These are phyloP conservation scores for Tragopan temminckii DNA, from an alignment of 2,797 vertebrate species.

Conservation along the genomic window DNA sequence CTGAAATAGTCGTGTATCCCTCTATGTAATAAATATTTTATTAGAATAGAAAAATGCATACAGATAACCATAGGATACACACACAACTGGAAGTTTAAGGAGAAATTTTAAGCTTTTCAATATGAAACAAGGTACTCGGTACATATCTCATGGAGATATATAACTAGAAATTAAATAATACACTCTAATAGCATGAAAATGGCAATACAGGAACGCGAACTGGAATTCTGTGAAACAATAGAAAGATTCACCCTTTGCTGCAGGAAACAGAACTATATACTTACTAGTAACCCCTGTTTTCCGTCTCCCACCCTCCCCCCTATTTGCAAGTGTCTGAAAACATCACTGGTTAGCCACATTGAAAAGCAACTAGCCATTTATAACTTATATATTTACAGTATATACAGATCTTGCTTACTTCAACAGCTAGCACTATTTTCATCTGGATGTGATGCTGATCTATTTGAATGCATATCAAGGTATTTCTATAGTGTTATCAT, in stretches of 20 bases:
- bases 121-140: slow-evolving; percentile 92
- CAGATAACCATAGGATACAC: slow-evolving; percentile 86
- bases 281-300: slow-evolving; percentile 43
- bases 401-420: slow-evolving; percentile 73
- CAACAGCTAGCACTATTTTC: slow-evolving; percentile 5
- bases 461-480: slow-evolving; percentile 16
- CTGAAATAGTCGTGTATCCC: background rate
- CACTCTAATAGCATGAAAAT: slow-evolving; percentile 29
- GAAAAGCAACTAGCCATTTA: slow-evolving; percentile 70
- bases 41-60: slow-evolving; percentile 84
- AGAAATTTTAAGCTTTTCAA: slow-evolving; percentile 94
- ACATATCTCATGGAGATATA: slow-evolving; percentile 96
- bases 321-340: slow-evolving; percentile 63
- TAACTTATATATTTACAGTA: slow-evolving; percentile 81
- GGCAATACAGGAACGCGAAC: slow-evolving; percentile 57
- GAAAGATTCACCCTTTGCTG: slow-evolving; percentile 59
- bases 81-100: slow-evolving; percentile 79
- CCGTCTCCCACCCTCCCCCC: background rate
- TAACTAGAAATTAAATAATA: slow-evolving; percentile 66
- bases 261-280: slow-evolving; percentile 45
- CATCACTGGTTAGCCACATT: slow-evolving; percentile 66
- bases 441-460: background rate
- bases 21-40: slow-evolving; percentile 83
- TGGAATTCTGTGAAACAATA: slow-evolving; percentile 48
- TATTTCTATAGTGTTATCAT: background rate